These are phyloP conservation scores for Periophthalmus magnuspinnatus DNA, from an alignment of 2,797 vertebrate genomes.

Conservation along the genomic window DNA sequence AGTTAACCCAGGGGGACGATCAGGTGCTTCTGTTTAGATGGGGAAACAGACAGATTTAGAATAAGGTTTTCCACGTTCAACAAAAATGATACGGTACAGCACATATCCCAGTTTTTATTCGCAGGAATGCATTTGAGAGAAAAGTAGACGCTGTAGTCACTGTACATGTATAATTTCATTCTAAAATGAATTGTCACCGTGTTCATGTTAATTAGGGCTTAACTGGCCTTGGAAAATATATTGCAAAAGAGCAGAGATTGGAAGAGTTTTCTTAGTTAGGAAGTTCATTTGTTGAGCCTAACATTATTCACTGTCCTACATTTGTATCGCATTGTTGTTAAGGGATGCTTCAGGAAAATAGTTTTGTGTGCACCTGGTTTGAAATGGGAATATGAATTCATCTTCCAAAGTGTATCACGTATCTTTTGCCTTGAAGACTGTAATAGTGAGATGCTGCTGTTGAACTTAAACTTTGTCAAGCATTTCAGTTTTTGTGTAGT, in stretches of 20 bases:
- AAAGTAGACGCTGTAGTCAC: background rate
- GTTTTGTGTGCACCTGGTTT: background rate
- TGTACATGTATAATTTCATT: too few relatives aligned
- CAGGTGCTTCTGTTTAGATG: background rate
- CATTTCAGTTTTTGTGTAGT: background rate
- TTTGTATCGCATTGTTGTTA: background rate
- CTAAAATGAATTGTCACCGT: too few relatives aligned
- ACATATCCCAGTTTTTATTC: background rate
- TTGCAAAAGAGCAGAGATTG: too few relatives aligned
- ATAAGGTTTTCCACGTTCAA: background rate
- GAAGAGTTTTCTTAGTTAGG: too few relatives aligned
- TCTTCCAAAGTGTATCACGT: background rate
- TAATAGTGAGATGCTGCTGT: constrained; percentile 1
- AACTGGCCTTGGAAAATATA: too few relatives aligned
- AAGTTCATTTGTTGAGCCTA: too few relatives aligned
- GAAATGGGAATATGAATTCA: background rate
- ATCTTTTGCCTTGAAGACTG: background rate
- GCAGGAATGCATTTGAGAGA: background rate
- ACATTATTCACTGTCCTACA: background rate
- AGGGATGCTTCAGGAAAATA: background rate
- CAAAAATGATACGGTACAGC: background rate
- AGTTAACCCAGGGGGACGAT: background rate
- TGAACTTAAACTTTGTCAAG: background rate
- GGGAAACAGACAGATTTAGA: background rate
- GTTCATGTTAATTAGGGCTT: too few relatives aligned